phyloP scores from a whole-genome alignment of 1,140 invertebrate species.

The Drosophila tani region DNA sequence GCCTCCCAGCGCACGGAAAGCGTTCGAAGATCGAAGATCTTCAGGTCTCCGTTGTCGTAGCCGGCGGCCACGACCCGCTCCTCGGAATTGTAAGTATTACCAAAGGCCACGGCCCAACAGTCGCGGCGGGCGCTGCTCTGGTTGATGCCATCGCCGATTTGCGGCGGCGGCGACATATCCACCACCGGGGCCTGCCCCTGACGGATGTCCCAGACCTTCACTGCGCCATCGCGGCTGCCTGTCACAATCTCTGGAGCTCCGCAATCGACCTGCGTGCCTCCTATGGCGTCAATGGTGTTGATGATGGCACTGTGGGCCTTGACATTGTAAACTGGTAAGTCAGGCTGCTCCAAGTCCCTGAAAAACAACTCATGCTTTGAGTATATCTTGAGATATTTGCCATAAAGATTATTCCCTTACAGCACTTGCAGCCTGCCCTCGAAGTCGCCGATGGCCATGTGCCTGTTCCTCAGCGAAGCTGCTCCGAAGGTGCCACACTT shows the following conservation, averaged over 20 bases:
- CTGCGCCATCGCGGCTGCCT: conserved; percentile 95
- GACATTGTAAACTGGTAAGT: conserved; percentile 91
- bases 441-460: conserved; percentile 96
- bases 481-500: conserved; percentile 98
- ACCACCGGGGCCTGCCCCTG: conserved; percentile 95
- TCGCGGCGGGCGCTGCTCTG: conserved; percentile 88
- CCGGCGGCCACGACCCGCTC: conserved; percentile 95
- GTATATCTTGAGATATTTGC: neutral
- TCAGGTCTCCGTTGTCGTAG: conserved; percentile 98
- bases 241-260: conserved; percentile 98
- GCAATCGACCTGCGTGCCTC: conserved; percentile 92
- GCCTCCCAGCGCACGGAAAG: conserved; percentile 95
- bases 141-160: conserved; percentile 87
- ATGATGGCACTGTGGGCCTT: conserved; percentile 95
- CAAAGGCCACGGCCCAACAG: conserved; percentile 95
- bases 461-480: conserved; percentile 90
- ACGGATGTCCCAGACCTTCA: conserved; percentile 98
- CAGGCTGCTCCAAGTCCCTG: conserved; percentile 92
- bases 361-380: conserved; percentile 47
- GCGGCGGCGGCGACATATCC: conserved; percentile 91
- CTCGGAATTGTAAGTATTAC: conserved; percentile 93
- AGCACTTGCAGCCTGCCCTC: conserved; percentile 94
- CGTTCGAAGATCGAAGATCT: conserved; percentile 96
- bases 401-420: conserved; percentile 84
- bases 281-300: conserved; percentile 96